Evolutionary conservation across 2,888 invertebrate species (phyloP).

Genomic region (Brenthis ino): DNA sequence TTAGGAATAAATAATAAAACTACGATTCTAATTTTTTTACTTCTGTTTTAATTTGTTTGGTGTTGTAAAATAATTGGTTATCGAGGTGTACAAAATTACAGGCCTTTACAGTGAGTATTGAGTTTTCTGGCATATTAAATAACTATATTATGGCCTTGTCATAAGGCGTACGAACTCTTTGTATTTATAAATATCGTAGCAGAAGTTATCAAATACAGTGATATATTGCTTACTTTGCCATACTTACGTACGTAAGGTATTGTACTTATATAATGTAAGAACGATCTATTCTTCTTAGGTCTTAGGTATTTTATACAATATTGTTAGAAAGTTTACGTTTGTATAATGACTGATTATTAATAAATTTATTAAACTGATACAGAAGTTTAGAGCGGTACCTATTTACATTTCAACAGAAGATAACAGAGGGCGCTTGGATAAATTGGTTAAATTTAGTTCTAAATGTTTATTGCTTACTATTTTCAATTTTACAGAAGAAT

Average conservation of each 20-base stretch:
- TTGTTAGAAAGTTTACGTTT: slow-evolving; percentile 48
- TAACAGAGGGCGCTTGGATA: slow-evolving; percentile 11
- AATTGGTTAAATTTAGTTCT: slow-evolving; percentile 22
- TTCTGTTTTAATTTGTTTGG: slow-evolving; percentile 74
- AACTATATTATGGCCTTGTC: slow-evolving; percentile 54
- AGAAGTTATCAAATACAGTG: slow-evolving; percentile 56
- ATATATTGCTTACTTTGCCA: slow-evolving; percentile 70
- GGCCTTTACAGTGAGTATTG: slow-evolving; percentile 71
- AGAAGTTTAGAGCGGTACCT: slow-evolving; percentile 32
- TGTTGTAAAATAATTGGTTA: slow-evolving; percentile 75
- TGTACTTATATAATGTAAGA: slow-evolving; percentile 60
- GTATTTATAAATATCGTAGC: slow-evolving; percentile 58
- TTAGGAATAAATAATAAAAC: slow-evolving; percentile 52
- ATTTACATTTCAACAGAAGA: slow-evolving; percentile 39
- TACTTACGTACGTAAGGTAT: slow-evolving; percentile 64
- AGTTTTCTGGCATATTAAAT: slow-evolving; percentile 63
- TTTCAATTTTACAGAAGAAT: slow-evolving; percentile 35
- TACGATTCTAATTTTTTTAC: slow-evolving; percentile 54
- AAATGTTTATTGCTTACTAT: slow-evolving; percentile 33
- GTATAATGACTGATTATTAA: slow-evolving; percentile 40
- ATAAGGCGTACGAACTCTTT: slow-evolving; percentile 61
- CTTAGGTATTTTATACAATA: slow-evolving; percentile 59
- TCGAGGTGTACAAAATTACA: slow-evolving; percentile 80
- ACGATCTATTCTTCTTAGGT: slow-evolving; percentile 56
- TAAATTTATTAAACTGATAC: slow-evolving; percentile 33